Percentiles rank a stretch among this genome's conserved stretches.
Evolutionary conservation across 1,140 invertebrate genomes (phyloP).

Genomic region (Oryzaephilus surinamensis): DNA sequence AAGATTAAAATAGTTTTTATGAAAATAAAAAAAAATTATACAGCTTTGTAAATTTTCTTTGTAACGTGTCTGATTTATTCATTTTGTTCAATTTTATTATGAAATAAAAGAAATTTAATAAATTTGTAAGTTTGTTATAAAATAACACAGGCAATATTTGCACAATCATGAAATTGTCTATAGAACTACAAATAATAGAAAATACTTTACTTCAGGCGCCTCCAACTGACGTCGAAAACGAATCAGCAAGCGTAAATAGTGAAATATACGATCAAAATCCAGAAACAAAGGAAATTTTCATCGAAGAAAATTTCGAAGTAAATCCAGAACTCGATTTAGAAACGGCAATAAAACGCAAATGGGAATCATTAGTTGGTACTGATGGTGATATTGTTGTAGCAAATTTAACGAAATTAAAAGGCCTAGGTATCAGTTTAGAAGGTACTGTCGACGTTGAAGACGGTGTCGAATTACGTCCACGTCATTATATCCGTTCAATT

Average conservation of each 20-base stretch:
- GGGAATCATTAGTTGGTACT: constrained; percentile 58
- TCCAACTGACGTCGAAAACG: constrained; percentile 51
- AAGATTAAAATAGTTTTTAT: too few relatives aligned
- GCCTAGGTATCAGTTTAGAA: constrained; percentile 84
- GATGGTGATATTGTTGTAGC: constrained; percentile 67
- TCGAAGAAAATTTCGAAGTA: constrained; percentile 44
- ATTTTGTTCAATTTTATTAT: too few relatives aligned
- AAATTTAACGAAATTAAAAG: constrained; percentile 73
- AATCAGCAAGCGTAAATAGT: constrained; percentile 51
- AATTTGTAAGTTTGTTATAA: too few relatives aligned
- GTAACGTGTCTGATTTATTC: too few relatives aligned
- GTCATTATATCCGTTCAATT: constrained; percentile 80
- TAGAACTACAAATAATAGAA: too few relatives aligned
- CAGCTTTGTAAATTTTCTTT: too few relatives aligned
- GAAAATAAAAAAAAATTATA: too few relatives aligned
- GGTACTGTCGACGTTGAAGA: constrained; percentile 84
- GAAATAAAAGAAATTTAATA: too few relatives aligned
- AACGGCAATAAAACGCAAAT: constrained; percentile 50
- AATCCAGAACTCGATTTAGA: constrained; percentile 42
- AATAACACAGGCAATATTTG: too few relatives aligned
- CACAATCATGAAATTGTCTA: too few relatives aligned
- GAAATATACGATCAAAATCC: constrained; percentile 41
- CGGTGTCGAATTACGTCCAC: constrained; percentile 68
- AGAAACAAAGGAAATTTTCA: constrained; percentile 43
- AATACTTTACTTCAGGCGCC: too few relatives aligned